phyloP scores from a whole-genome alignment of 2,888 invertebrate genomes.

The Biston stratarius region DNA sequence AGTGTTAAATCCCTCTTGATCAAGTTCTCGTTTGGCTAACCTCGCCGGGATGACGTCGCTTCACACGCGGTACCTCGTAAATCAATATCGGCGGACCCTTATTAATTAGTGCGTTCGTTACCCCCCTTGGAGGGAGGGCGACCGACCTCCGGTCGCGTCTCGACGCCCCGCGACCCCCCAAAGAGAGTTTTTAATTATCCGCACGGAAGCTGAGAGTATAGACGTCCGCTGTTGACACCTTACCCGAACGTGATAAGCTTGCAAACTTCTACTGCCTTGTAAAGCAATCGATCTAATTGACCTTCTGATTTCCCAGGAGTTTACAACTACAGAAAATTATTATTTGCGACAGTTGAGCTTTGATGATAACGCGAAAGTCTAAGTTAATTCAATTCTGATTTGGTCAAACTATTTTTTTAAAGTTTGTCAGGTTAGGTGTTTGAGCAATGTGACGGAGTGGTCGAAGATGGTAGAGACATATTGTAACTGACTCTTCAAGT shows the following conservation, averaged over 20 bases:
- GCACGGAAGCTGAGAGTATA: constrained; percentile 49
- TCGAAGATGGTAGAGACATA: no score
- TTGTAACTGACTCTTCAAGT: no score
- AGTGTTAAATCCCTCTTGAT: not conserved
- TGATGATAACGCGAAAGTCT: not conserved
- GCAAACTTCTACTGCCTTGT: not conserved
- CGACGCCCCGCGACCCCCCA: constrained; percentile 41
- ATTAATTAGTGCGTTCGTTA: constrained; percentile 85
- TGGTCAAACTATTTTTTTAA: no score
- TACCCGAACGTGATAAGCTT: constrained; percentile 59
- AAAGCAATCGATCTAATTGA: constrained; percentile 2
- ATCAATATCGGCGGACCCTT: constrained; percentile 85
- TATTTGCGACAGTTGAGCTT: not conserved
- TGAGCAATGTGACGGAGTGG: no score
- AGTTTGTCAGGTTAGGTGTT: no score
- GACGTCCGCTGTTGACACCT: constrained; percentile 65
- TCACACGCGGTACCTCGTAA: constrained; percentile 68
- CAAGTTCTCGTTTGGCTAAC: constrained; percentile 13
- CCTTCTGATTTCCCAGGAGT: constrained; percentile 2
- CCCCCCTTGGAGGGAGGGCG: constrained; percentile 45
- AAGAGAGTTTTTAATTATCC: constrained; percentile 84
- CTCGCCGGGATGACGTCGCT: constrained; percentile 23
- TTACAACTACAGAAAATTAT: not conserved
- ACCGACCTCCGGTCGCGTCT: constrained; percentile 34
- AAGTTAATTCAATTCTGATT: not conserved